Evolutionary conservation across 1,140 invertebrate species (phyloP).

Genomic region (Lethrus apterus): DNA sequence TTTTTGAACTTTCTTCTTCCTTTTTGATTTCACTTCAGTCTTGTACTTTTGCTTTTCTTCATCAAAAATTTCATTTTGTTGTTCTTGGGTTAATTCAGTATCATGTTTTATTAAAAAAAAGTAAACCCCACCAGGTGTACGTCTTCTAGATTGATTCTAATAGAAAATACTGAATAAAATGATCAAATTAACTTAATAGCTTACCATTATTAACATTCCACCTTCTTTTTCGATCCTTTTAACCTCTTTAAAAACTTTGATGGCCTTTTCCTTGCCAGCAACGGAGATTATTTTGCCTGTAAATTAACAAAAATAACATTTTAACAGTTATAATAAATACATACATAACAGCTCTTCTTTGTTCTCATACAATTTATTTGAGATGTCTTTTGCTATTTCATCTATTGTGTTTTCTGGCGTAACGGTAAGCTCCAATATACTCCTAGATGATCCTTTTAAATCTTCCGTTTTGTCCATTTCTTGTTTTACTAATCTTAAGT

Average conservation of each 20-base stretch:
- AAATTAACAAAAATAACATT: conserved; percentile 31
- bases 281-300: conserved; percentile 64
- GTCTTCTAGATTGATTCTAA: conserved; percentile 69
- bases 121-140: conserved; percentile 78
- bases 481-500: conserved; percentile 49
- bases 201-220: conserved; percentile 73
- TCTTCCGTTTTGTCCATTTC: conserved; percentile 43
- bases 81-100: conserved; percentile 56
- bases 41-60: conserved; percentile 54
- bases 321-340: conserved; percentile 12
- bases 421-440: conserved; percentile 47
- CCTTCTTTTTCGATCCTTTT: conserved; percentile 72
- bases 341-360: conserved; percentile 60
- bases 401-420: conserved; percentile 46
- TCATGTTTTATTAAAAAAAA: conserved; percentile 73
- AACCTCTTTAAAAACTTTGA: conserved; percentile 70
- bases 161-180: conserved; percentile 26
- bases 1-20: conserved; percentile 58
- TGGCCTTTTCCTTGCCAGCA: conserved; percentile 63
- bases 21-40: conserved; percentile 51
- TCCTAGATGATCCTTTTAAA: conserved; percentile 45
- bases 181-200: conserved; percentile 20
- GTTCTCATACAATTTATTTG: conserved; percentile 60
- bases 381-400: conserved; percentile 60
- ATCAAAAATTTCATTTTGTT: conserved; percentile 64